Conservation (phyloP, 1,140 invertebrate species). For the Subanguina moxae region DNA sequence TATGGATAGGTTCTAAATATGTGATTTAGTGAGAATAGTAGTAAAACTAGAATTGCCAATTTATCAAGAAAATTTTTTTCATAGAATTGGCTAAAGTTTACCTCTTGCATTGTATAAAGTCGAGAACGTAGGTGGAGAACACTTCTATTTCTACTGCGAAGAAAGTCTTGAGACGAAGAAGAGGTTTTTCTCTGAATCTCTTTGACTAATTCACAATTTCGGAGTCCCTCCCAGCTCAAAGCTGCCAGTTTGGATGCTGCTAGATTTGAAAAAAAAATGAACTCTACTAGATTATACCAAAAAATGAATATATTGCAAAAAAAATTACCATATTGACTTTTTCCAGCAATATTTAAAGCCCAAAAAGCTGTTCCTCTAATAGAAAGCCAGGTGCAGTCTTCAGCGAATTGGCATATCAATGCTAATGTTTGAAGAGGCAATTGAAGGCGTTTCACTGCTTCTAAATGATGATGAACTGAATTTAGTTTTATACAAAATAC, state of each 20-base stretch:
- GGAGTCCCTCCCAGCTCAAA: background rate
- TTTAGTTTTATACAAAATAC: too few relatives aligned
- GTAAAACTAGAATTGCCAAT: too few relatives aligned
- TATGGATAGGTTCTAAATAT: too few relatives aligned
- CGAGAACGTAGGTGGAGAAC: background rate
- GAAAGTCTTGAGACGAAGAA: background rate
- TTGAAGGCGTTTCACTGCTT: background rate
- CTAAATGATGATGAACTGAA: too few relatives aligned
- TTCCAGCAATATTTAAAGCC: constrained; percentile 5
- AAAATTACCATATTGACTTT: constrained; percentile 1
- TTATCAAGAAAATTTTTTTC: too few relatives aligned
- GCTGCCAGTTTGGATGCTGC: background rate
- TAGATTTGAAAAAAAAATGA: background rate
- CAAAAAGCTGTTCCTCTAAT: constrained; percentile 4
- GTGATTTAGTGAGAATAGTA: too few relatives aligned
- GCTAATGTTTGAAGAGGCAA: background rate
- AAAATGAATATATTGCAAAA: background rate
- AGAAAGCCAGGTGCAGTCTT: background rate
- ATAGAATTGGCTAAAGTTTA: too few relatives aligned
- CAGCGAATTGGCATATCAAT: constrained; percentile 2
- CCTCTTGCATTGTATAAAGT: too few relatives aligned
- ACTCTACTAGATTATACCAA: background rate
- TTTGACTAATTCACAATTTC: background rate
- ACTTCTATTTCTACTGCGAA: background rate
- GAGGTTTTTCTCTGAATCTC: background rate